Evolutionary conservation across 2,888 invertebrate genomes (phyloP).

Genomic region (Parnassius apollo): DNA sequence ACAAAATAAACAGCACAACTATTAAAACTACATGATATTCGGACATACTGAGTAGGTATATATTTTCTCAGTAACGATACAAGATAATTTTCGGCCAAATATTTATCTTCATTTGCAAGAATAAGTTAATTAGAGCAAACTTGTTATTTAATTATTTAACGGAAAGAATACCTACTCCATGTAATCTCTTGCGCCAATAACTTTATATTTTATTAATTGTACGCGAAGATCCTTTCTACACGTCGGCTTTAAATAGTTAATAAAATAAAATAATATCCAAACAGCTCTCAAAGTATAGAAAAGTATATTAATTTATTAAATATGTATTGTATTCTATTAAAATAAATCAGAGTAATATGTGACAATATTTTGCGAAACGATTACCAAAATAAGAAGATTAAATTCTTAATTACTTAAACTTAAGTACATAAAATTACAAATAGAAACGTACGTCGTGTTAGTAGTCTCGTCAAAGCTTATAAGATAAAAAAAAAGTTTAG

Average conservation of each 20-base stretch:
- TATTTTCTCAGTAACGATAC: conserved; percentile 17
- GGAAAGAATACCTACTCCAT: neutral
- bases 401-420: too few relatives aligned
- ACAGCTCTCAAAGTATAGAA: too few relatives aligned
- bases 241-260: too few relatives aligned
- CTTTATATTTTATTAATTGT: too few relatives aligned
- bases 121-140: conserved; percentile 15
- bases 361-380: too few relatives aligned
- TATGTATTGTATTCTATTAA: too few relatives aligned
- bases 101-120: conserved; percentile 16
- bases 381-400: too few relatives aligned
- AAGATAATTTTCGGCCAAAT: conserved; percentile 15
- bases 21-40: conserved; percentile 10
- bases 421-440: too few relatives aligned
- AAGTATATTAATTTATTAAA: too few relatives aligned
- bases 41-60: neutral
- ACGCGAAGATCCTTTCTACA: too few relatives aligned
- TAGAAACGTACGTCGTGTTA: neutral
- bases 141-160: conserved; percentile 1
- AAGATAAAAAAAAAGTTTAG: conserved; percentile 36
- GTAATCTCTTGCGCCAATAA: neutral
- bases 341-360: too few relatives aligned
- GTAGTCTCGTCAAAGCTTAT: neutral
- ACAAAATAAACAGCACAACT: conserved; percentile 8
- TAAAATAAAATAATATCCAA: too few relatives aligned